A percentile compares a stretch with the other conserved stretches of the same genome.
These are phyloP conservation scores for Sitophilus oryzae DNA, from an alignment of 1,140 invertebrate genomes.

Conservation along the genomic window DNA sequence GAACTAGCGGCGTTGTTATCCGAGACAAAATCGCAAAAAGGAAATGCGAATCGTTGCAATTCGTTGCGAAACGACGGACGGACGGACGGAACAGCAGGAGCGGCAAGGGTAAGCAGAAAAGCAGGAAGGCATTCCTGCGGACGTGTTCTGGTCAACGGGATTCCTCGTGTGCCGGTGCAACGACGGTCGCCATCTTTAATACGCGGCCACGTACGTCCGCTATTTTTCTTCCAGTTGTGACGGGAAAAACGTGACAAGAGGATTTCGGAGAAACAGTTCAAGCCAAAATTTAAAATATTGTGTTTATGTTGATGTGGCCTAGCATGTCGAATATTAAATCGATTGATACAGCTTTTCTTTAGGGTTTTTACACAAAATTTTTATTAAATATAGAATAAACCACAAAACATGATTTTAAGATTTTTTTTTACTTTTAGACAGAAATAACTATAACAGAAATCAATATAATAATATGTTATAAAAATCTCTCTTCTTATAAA, in stretches of 20 bases:
- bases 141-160: constrained; percentile 3
- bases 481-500: too few relatives aligned
- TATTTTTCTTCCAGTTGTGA: background rate
- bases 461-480: too few relatives aligned
- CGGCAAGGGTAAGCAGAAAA: too few relatives aligned
- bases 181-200: background rate
- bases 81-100: background rate
- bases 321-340: too few relatives aligned
- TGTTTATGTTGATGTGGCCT: background rate
- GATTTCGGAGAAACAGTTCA: background rate
- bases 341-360: too few relatives aligned
- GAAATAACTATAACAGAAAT: too few relatives aligned
- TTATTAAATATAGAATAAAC: too few relatives aligned
- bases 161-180: background rate
- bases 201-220: background rate
- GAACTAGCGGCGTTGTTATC: background rate
- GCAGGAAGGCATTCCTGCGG: background rate
- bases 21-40: background rate
- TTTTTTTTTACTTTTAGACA: too few relatives aligned
- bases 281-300: background rate
- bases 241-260: background rate
- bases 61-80: background rate
- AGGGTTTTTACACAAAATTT: too few relatives aligned
- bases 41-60: background rate
- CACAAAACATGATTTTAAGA: too few relatives aligned